These are phyloP conservation scores for Brachypalpus laphriformis DNA, from an alignment of 2,888 invertebrate genomes.

Conservation along the genomic window DNA sequence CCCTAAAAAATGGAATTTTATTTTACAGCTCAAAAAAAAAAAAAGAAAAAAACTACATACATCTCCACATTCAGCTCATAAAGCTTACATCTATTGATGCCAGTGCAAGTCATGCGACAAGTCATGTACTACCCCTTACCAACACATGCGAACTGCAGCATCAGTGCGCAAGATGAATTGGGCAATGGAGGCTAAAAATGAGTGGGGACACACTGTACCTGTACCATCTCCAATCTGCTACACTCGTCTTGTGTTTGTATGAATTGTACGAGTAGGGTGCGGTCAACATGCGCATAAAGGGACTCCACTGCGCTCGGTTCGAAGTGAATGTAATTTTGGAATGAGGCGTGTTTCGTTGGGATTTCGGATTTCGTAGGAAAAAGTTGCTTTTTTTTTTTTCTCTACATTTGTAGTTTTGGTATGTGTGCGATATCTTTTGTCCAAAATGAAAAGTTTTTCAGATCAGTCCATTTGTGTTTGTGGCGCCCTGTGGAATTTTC, in stretches of 20 bases:
- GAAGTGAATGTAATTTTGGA: slow-evolving; percentile 49
- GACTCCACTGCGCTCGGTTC: slow-evolving; percentile 64
- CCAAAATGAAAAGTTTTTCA: slow-evolving; percentile 55
- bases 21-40: slow-evolving; percentile 58
- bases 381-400: slow-evolving; percentile 37
- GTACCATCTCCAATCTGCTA: slow-evolving; percentile 45
- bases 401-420: background rate
- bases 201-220: slow-evolving; percentile 13
- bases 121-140: background rate
- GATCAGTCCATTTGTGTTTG: background rate
- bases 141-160: background rate
- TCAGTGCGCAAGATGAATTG: slow-evolving; percentile 34
- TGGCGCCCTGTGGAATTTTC: background rate
- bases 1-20: slow-evolving; percentile 64
- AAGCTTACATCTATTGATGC: too few species aligned
- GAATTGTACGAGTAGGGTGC: slow-evolving; percentile 54
- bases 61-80: slow-evolving; percentile 44
- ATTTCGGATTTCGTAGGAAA: slow-evolving; percentile 45
- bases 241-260: slow-evolving; percentile 33
- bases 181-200: slow-evolving; percentile 55
- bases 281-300: slow-evolving; percentile 68
- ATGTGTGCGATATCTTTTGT: slow-evolving; percentile 29
- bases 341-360: slow-evolving; percentile 10
- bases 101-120: slow-evolving; percentile 18
- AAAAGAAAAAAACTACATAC: slow-evolving; percentile 21